Evolutionary conservation across 2,797 vertebrate species (phyloP), one percentile per base, ranked within the genome.

Genomic region (Mastacembelus armatus): DNA sequence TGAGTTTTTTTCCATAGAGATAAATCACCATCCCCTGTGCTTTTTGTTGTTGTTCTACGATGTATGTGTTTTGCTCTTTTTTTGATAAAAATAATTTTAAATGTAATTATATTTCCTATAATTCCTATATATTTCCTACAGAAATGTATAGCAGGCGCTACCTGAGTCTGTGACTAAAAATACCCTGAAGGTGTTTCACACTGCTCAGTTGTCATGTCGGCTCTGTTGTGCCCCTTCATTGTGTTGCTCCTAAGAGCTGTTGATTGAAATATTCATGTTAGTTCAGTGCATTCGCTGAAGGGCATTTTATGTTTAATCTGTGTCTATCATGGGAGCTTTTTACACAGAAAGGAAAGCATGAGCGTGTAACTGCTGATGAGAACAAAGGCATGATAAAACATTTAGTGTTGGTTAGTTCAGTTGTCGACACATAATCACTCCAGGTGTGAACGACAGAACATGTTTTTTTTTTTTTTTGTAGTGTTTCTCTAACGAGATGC

Each of bases 221-320:
- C 38, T 58, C 12, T 27, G 26, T 64, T 50, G 47, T 32, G 38
- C 10, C 38, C 36, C 44, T 61, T 44, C 47, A 21, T 63, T 74
- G 64, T 45, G 71, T 78, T 66, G 18, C 52, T 51, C 19, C 44
- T 75, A 73, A 86, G 87, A 85, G 81, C 70, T 68, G 68, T 61
- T 52, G 66, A 73, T 71, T 90, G 59, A 90, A 87, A 90, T 90
- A 90, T 91, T 89, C 52, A 91, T 89, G 78, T 61, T 49, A 15
- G 72, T 69, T 76, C 42, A 42, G 38, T 5, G 5, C 68, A 58
- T 57, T 71, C 14, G 55, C 82, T 62, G 52, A 67, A 50, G 73
- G 71, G 27, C 35, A 32, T 80, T 78, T 78, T 65, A 86, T 87
- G 71, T 87, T 84, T 87, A 80, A 89, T 81, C 74, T 65, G 81